phyloP scores from a whole-genome alignment of 2,113 vertebrate genomes.

The Periophthalmodon schlosseri region DNA sequence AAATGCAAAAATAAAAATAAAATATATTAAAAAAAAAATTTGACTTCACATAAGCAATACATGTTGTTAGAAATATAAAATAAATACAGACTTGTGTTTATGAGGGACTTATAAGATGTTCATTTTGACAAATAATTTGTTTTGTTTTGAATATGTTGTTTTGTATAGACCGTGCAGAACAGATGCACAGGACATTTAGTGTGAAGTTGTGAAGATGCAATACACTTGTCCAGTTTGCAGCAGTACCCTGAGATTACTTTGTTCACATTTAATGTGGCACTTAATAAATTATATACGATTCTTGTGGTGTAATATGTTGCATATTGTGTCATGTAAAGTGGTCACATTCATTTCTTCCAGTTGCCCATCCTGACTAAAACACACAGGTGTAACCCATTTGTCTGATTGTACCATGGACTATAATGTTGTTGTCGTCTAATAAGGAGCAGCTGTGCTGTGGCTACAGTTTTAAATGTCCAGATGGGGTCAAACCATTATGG shows the following conservation, averaged over 20 bases:
- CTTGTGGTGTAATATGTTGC: background rate
- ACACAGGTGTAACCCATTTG: background rate
- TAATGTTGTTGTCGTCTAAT: background rate
- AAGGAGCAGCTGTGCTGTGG: background rate
- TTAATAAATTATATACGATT: constrained; percentile 69
- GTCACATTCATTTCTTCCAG: background rate
- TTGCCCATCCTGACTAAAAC: background rate
- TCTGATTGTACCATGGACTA: background rate
- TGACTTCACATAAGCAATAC: constrained; percentile 52
- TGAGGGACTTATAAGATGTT: constrained; percentile 57
- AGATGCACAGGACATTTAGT: constrained; percentile 57
- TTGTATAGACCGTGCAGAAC: constrained; percentile 45
- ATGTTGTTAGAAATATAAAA: constrained; percentile 29
- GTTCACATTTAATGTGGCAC: constrained; percentile 63
- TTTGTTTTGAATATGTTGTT: constrained; percentile 62
- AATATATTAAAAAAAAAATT: constrained; percentile 39
- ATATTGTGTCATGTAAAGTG: background rate
- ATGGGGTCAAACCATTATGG: background rate
- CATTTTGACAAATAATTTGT: constrained; percentile 55
- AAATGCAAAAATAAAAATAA: constrained; percentile 26
- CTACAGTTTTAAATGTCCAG: background rate
- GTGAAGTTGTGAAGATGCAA: constrained; percentile 40
- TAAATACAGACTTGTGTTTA: constrained; percentile 48
- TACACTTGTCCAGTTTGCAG: constrained; percentile 46
- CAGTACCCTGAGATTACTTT: constrained; percentile 58